Evolutionary conservation across 2,113 vertebrate genomes (phyloP), one percentile per base, ranked within the genome.

Genomic region (Urocitellus parryii): DNA sequence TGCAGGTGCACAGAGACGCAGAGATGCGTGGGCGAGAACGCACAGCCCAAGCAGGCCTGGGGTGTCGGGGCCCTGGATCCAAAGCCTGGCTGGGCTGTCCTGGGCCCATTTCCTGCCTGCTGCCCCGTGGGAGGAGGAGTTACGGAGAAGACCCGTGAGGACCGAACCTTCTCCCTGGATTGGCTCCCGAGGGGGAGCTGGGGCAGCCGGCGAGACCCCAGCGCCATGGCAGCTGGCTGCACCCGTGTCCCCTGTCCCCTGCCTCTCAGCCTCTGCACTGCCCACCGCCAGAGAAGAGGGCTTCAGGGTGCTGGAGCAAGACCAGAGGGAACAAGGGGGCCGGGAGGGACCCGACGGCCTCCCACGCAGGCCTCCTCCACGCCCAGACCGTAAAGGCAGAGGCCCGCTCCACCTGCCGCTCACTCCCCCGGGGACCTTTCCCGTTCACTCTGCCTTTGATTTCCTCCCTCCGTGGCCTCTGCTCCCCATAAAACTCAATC

Each of bases 401-500:
- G 17, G 22, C 29, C 14, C 56, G 16, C 10, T 92, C 94, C 74
- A 72, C 91, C 91, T 67, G 53, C 78, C 4, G 14, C n/a, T 27
- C 22, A 58, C 51, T 61, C 81, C 18, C 77, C 72, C 8, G 3
- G 16, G 77, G n/a, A 7, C 12, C 34, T 1, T 25, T 65, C 70
- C 3, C 10, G 37, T 37, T 61, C 20, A 65, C 5, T 77, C 84
- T 83, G 58, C 63, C 25, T 96, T 97, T 95, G 96, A 97, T 96
- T 92, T 95, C 68, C 85, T 88, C 80, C 95, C 94, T 95, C 81
- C 7, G 25, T 61, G 96, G 92, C 97, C 97, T 86, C 94, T 34
- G 91, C 94, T 96, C 67, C 18, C 96, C 95, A 90, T 97, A 96
- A 81, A 96, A 91, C 48, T 91, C 97, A 95, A 92, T 45, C 88